Evolutionary conservation across 1,140 invertebrate species (phyloP).

Genomic region (Ctenoplectra terminalis): DNA sequence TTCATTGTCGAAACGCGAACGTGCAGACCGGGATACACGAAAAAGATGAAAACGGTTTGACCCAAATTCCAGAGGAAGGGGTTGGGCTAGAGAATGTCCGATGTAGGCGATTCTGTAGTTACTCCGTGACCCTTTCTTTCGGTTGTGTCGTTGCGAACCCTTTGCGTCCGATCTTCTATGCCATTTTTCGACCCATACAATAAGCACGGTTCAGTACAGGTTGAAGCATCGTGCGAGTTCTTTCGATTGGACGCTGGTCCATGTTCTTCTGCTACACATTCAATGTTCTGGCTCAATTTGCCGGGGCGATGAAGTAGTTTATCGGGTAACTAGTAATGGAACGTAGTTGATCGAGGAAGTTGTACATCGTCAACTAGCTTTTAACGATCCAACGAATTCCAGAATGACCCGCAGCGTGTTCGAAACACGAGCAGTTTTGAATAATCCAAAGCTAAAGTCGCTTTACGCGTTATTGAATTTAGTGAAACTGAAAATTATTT

Average conservation of each 20-base stretch:
- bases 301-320: neutral
- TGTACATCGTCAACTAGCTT: neutral
- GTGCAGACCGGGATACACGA: conserved; percentile 53
- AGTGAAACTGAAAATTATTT: neutral
- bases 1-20: conserved; percentile 71
- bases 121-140: neutral
- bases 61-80: conserved; percentile 48
- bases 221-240: neutral
- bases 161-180: neutral
- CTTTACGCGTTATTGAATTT: neutral
- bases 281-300: neutral
- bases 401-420: neutral
- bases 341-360: neutral
- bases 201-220: no score
- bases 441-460: neutral
- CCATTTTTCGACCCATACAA: neutral
- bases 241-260: neutral
- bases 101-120: neutral
- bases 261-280: neutral
- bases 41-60: conserved; percentile 68
- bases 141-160: neutral
- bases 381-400: neutral
- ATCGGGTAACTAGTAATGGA: neutral
- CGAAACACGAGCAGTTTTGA: neutral
- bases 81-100: neutral